phyloP scores from a whole-genome alignment of 2,888 invertebrate species.

The Tortricodes alternella region DNA sequence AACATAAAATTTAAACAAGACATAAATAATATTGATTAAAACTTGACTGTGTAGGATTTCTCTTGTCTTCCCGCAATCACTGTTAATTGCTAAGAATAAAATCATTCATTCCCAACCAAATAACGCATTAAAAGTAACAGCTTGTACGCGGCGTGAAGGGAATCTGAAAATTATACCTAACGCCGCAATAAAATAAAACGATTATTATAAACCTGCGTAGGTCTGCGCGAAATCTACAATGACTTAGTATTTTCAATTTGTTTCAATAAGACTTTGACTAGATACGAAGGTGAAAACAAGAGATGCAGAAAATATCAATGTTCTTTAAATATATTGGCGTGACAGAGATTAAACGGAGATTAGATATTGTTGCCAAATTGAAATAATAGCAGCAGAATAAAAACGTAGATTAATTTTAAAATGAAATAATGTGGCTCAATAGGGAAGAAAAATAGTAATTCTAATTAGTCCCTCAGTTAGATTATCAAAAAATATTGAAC shows the following conservation, averaged over 20 bases:
- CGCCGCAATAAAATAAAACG: slow-evolving; percentile 24
- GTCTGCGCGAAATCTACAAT: slow-evolving; percentile 1
- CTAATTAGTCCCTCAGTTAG: too few relatives aligned
- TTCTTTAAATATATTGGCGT: neutral
- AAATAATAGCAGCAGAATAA: too few relatives aligned
- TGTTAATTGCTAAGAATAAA: slow-evolving; percentile 74
- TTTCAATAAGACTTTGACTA: neutral
- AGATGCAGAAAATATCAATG: neutral
- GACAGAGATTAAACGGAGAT: too few relatives aligned
- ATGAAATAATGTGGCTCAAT: too few relatives aligned
- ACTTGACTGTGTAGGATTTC: slow-evolving; percentile 46
- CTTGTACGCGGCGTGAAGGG: slow-evolving; percentile 58
- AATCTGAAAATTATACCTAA: slow-evolving; percentile 39
- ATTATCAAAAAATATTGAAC: too few relatives aligned
- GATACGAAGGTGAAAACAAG: neutral
- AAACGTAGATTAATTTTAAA: too few relatives aligned
- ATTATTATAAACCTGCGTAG: slow-evolving; percentile 19
- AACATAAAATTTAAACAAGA: neutral
- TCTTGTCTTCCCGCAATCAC: slow-evolving; percentile 56
- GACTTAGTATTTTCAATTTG: neutral
- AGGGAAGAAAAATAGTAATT: too few relatives aligned
- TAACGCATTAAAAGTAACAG: slow-evolving; percentile 82
- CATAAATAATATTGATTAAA: slow-evolving; percentile 60
- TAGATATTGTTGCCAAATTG: too few relatives aligned
- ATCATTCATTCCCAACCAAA: slow-evolving; percentile 80